These are phyloP conservation scores for Teinopalpus imperialis DNA, from an alignment of 2,888 invertebrate genomes.

Conservation along the genomic window DNA sequence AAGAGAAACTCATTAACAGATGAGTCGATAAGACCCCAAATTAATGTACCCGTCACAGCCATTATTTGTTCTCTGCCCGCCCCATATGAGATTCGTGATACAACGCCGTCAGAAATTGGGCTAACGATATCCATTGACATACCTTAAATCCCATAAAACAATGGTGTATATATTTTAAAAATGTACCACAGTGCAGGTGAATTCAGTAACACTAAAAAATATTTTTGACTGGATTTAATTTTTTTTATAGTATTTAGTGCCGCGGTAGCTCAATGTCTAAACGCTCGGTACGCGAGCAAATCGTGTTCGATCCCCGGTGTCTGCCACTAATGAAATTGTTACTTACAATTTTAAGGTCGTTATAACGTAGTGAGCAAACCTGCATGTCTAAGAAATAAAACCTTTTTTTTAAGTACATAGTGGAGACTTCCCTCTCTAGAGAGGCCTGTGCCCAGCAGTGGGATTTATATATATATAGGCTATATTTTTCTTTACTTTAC, in stretches of 20 bases:
- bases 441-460: no score
- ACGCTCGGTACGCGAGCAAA: no score
- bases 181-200: slow-evolving; percentile 8
- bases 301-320: no score
- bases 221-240: no score
- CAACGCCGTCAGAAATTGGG: slow-evolving; percentile 13
- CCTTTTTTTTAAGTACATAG: no score
- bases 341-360: no score
- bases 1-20: background rate
- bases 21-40: background rate
- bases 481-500: background rate
- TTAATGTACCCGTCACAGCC: background rate
- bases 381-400: no score
- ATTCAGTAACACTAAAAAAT: slow-evolving; percentile 1
- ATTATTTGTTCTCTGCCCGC: slow-evolving; percentile 2
- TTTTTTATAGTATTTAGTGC: no score
- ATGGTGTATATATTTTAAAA: slow-evolving; percentile 29
- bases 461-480: background rate
- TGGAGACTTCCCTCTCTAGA: no score
- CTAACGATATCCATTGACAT: slow-evolving; percentile 14
- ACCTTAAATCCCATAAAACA: slow-evolving; percentile 34
- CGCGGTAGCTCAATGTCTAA: background rate
- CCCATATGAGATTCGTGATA: slow-evolving; percentile 22
- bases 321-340: no score
- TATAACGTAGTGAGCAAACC: no score